phyloP scores from a whole-genome alignment of 2,797 vertebrate genomes.

The Poeciliopsis gracilis region DNA sequence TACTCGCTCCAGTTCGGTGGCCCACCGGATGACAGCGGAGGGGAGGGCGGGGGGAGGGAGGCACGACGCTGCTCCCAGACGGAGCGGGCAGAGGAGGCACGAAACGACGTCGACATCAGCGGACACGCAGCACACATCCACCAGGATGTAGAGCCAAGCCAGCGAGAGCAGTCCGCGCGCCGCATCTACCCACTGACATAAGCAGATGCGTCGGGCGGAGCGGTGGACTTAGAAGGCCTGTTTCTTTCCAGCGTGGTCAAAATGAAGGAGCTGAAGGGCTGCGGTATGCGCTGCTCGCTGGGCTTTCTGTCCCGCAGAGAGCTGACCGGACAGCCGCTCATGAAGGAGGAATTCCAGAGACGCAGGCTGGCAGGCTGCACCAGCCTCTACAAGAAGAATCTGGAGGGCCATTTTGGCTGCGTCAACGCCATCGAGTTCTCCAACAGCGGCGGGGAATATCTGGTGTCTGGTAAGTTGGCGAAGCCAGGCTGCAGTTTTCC shows the following conservation, averaged over 20 bases:
- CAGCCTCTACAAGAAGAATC: slow-evolving; percentile 95
- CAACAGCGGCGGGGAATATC: slow-evolving; percentile 97
- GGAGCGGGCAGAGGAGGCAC: slow-evolving; percentile 45
- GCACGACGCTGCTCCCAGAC: slow-evolving; percentile 73
- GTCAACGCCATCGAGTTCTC: slow-evolving; percentile 99
- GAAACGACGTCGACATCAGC: slow-evolving; percentile 66
- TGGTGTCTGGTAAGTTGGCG: slow-evolving; percentile 92
- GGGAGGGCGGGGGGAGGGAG: slow-evolving; percentile 39
- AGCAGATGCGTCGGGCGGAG: slow-evolving; percentile 41
- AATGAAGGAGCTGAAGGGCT: slow-evolving; percentile 88
- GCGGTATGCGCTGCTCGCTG: slow-evolving; percentile 92
- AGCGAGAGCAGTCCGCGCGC: slow-evolving; percentile 11
- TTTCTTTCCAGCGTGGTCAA: slow-evolving; percentile 18
- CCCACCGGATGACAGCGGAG: slow-evolving; percentile 47
- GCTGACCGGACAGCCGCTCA: slow-evolving; percentile 88
- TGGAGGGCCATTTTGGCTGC: slow-evolving; percentile 98
- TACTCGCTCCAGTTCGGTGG: background rate
- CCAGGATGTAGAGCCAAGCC: slow-evolving; percentile 63
- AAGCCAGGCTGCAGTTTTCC: slow-evolving; percentile 10
- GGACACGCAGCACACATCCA: slow-evolving; percentile 24
- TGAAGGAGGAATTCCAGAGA: slow-evolving; percentile 96
- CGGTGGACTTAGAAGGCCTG: slow-evolving; percentile 19
- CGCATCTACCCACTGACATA: slow-evolving; percentile 20
- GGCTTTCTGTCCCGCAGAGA: slow-evolving; percentile 94
- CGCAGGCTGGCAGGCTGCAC: slow-evolving; percentile 91